Conservation (phyloP, 92 coral and sea anemone species). For the Muricea muricata region DNA sequence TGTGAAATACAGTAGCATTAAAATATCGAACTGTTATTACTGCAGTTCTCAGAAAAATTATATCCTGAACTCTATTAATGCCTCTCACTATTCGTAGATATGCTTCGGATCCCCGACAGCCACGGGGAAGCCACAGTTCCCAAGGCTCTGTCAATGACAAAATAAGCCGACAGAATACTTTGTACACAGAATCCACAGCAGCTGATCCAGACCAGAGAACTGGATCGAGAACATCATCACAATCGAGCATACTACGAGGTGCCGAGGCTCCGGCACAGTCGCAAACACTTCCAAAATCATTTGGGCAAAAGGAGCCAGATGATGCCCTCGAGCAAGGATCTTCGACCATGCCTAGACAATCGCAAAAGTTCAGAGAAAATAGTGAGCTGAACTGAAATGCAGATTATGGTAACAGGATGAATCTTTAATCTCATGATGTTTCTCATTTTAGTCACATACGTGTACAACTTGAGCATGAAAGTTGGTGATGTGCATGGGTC, state of each 20-base stretch:
- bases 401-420: background rate
- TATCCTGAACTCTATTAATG: too few relatives aligned
- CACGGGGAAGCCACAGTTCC: constrained; percentile 33
- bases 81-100: too few relatives aligned
- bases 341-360: constrained; percentile 82
- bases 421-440: background rate
- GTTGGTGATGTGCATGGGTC: constrained; percentile 99
- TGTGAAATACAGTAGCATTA: too few relatives aligned
- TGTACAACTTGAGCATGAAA: constrained; percentile 94
- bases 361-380: constrained; percentile 72
- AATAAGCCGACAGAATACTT: background rate
- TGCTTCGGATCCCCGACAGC: constrained; percentile 15
- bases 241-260: constrained; percentile 69
- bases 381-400: constrained; percentile 66
- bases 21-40: too few relatives aligned
- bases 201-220: background rate
- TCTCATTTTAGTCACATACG: constrained; percentile 72
- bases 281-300: constrained; percentile 68
- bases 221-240: constrained; percentile 82
- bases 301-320: constrained; percentile 46
- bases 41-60: too few relatives aligned
- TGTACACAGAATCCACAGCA: constrained; percentile 6
- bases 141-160: constrained; percentile 27
- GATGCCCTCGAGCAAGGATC: constrained; percentile 53
- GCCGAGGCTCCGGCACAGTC: constrained; percentile 83